phyloP scores from a whole-genome alignment of 1,140 invertebrate species.

The Philopotamus ludificatus region DNA sequence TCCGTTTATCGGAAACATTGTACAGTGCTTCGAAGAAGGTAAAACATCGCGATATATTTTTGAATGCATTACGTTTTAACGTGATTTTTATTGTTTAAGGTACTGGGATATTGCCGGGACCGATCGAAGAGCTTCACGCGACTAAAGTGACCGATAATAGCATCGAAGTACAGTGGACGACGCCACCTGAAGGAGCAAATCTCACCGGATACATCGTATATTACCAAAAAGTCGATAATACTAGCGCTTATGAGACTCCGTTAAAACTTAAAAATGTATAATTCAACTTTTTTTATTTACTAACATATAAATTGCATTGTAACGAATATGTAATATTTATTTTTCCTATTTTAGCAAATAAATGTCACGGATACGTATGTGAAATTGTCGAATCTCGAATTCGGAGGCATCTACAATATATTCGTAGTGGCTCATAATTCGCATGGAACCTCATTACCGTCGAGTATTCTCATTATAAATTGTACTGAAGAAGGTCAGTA shows the following conservation, averaged over 20 bases:
- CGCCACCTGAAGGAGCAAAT: constrained; percentile 63
- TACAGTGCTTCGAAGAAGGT: constrained; percentile 85
- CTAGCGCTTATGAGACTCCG: constrained; percentile 59
- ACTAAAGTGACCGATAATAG: constrained; percentile 60
- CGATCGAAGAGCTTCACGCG: constrained; percentile 71
- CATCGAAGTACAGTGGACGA: constrained; percentile 68
- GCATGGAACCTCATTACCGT: constrained; percentile 74
- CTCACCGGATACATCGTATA: constrained; percentile 69
- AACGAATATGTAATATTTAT: constrained; percentile 6
- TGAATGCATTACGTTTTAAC: constrained; percentile 12
- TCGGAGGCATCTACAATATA: constrained; percentile 68
- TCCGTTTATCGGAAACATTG: constrained; percentile 78
- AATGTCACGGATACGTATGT: constrained; percentile 64
- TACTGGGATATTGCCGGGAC: constrained; percentile 70
- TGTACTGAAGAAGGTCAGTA: constrained; percentile 50
- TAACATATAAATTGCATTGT: too few relatives aligned
- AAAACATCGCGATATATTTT: background rate
- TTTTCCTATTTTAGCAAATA: constrained; percentile 57
- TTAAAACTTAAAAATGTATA: constrained; percentile 65
- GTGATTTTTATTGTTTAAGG: constrained; percentile 50
- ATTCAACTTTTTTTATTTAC: constrained; percentile 6
- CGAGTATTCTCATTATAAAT: constrained; percentile 75
- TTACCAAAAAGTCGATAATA: constrained; percentile 74
- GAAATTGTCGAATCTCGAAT: constrained; percentile 62
- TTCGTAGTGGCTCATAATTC: constrained; percentile 73